Base-by-base conservation (phyloP, 1,140 invertebrate genomes). In the Nymphalis io region DNA sequence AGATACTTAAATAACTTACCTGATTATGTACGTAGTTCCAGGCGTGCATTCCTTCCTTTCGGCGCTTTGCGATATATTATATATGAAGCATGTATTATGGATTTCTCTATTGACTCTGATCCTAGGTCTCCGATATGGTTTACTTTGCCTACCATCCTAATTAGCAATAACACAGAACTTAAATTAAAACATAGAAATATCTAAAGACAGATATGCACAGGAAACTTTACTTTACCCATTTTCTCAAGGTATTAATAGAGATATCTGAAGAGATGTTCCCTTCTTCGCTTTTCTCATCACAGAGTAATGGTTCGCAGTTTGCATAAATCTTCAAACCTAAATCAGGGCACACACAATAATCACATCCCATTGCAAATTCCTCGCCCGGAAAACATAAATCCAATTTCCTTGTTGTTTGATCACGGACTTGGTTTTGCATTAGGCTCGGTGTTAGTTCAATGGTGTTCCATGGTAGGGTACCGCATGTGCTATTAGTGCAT, bases 381-480 rank as follows among this genome's bases (percentile, higher is more conserved):
- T 91, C 89, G 3, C 89, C 87, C 3, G 84, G 85, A 69, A 86
- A 89, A 51, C 89, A 91, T 0, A 83, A 60, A 15, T 89, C 84
- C 8, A 89, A 64, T 69, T 74, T 83, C 53, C 82, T 76, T 4
- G 70, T 78, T 0, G 72, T 70, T 10, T 77, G 70, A 11, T 77
- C 70, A 15, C 46, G 51, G 4, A 74, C 42, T 18, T 78, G 60
- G n/a, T 78, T 78, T 20, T 74, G 74, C 38, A 84, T 33, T 38
- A 89, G 57, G 70, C 48, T 82, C 6, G 82, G 67, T 0, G 85
- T 80, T 10, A 83, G 16, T 65, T 82, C 81, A 46, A 83, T 85
- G 27, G 80, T 81, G 27, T 84, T 81, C 87, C 81, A 88, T 0
- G 80, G 68, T 10, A 76, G 68, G 4, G 70, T 13, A 21, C 81